phyloP scores from a whole-genome alignment of 2,888 invertebrate species.

The Clusia tigrina region DNA sequence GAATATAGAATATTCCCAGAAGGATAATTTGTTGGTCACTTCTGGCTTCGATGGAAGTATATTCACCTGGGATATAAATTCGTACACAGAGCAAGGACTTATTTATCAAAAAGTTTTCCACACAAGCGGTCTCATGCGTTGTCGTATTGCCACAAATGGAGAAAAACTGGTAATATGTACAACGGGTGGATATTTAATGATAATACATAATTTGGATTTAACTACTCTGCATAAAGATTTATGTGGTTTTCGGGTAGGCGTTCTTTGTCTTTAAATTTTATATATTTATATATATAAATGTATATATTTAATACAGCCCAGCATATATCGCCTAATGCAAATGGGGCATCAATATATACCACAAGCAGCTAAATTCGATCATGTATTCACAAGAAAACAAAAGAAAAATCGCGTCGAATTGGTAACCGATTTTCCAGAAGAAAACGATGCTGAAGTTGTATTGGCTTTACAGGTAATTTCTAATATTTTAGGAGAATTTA shows the following conservation, averaged over 20 bases:
- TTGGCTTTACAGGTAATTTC: conserved; percentile 81
- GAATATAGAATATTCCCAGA: conserved; percentile 90
- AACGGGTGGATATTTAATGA: conserved; percentile 86
- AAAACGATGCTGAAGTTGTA: conserved; percentile 89
- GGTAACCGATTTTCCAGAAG: conserved; percentile 86
- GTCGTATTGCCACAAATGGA: conserved; percentile 85
- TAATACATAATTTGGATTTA: conserved; percentile 88
- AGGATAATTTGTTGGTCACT: conserved; percentile 84
- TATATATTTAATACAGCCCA: conserved; percentile 72
- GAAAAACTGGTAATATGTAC: conserved; percentile 90
- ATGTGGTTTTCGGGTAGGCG: conserved; percentile 79
- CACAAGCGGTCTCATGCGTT: conserved; percentile 76
- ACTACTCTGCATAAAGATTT: conserved; percentile 81
- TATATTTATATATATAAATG: not conserved
- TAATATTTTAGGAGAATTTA: not conserved
- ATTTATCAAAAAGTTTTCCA: conserved; percentile 85
- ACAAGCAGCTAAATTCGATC: conserved; percentile 80
- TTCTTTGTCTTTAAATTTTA: not conserved
- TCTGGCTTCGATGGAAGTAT: conserved; percentile 94
- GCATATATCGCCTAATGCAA: conserved; percentile 89
- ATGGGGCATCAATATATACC: conserved; percentile 83
- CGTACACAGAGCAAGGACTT: conserved; percentile 79
- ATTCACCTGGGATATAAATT: conserved; percentile 93
- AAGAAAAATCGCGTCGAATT: conserved; percentile 87
- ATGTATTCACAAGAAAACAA: conserved; percentile 78